These are phyloP conservation scores for Dryocosmus kuriphilus DNA, from an alignment of 2,888 invertebrate genomes.

Conservation along the genomic window DNA sequence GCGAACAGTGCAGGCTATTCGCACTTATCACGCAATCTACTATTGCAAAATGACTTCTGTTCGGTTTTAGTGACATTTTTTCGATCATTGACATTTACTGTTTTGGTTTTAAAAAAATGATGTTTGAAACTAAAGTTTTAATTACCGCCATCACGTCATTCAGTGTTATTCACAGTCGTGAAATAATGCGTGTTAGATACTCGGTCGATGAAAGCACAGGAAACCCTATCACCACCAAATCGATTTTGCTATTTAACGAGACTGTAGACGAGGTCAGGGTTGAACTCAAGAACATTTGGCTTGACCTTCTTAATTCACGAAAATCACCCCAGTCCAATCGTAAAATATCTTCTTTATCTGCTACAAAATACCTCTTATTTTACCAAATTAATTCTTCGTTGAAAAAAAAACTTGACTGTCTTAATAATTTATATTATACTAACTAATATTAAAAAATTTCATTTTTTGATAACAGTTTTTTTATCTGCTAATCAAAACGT, in stretches of 20 bases:
- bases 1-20: no score
- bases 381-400: neutral
- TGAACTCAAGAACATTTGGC: conserved; percentile 57
- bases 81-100: no score
- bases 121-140: neutral
- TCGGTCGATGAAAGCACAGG: neutral
- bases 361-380: neutral
- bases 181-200: neutral
- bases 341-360: neutral
- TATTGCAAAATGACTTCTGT: no score
- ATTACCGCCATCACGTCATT: neutral
- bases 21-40: no score
- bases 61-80: no score
- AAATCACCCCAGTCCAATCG: neutral
- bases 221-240: conserved; percentile 39
- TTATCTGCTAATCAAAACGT: no score
- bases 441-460: no score
- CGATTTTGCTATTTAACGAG: conserved; percentile 49
- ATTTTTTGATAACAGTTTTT: no score
- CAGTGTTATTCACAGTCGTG: neutral
- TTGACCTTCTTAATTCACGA: conserved; percentile 44
- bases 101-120: neutral
- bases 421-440: no score
- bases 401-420: no score
- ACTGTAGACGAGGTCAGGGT: conserved; percentile 63